Conservation (phyloP, 2,113 vertebrate species). For the Hippocampus mohnikei region DNA sequence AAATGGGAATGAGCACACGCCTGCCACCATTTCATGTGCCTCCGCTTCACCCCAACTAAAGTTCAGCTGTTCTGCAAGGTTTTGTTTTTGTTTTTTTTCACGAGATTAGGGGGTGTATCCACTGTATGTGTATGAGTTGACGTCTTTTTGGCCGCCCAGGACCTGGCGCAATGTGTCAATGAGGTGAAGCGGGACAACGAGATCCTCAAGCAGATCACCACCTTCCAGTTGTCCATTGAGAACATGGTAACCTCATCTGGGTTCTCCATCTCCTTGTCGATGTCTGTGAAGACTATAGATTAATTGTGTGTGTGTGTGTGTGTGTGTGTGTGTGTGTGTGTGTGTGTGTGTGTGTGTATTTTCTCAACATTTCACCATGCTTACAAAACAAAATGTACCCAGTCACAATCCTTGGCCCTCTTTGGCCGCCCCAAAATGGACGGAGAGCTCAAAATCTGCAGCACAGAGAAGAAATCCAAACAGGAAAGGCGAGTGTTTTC, state of each 20-base stretch:
- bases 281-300: neutral
- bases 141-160: slow-evolving; percentile 56
- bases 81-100: neutral
- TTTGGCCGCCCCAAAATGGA: slow-evolving; percentile 91
- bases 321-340: neutral
- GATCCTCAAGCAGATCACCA: slow-evolving; percentile 84
- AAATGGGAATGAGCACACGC: no score
- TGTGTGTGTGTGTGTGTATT: neutral
- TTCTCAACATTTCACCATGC: no score
- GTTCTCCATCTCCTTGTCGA: neutral
- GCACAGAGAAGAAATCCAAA: slow-evolving; percentile 81
- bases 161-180: slow-evolving; percentile 86
- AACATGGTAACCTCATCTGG: slow-evolving; percentile 67
- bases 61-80: no score
- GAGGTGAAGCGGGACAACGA: slow-evolving; percentile 91
- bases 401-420: slow-evolving; percentile 84
- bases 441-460: slow-evolving; percentile 86
- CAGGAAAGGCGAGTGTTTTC: slow-evolving; percentile 80
- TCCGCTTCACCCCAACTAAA: no score
- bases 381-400: no score
- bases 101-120: no score
- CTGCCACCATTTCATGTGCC: no score
- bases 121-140: neutral
- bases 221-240: slow-evolving; percentile 86
- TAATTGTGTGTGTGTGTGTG: neutral